These are phyloP conservation scores for Drosophila paranaensis DNA, from an alignment of 2,888 invertebrate species.

Conservation along the genomic window DNA sequence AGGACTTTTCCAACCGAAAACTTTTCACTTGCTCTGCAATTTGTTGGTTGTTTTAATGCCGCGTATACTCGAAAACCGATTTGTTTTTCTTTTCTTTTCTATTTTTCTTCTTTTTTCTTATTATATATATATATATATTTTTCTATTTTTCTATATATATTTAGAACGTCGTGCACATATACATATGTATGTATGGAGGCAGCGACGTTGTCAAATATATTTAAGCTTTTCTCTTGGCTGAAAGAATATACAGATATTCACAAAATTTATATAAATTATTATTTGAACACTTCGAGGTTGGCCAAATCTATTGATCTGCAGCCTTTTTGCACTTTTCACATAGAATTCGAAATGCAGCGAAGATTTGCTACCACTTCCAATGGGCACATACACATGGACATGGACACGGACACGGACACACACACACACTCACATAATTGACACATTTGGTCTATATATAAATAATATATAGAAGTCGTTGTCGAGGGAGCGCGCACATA, in stretches of 20 bases:
- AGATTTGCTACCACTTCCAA: slow-evolving; percentile 43
- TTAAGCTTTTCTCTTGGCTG: slow-evolving; percentile 36
- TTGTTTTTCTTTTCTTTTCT: slow-evolving; percentile 46
- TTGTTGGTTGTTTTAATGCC: slow-evolving; percentile 44
- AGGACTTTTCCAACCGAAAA: slow-evolving; percentile 42
- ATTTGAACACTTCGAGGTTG: slow-evolving; percentile 21
- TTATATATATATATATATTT: neutral
- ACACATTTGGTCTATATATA: slow-evolving; percentile 69
- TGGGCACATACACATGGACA: slow-evolving; percentile 34
- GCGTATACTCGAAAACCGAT: slow-evolving; percentile 50
- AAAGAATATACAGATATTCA: slow-evolving; percentile 31
- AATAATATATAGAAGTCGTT: slow-evolving; percentile 71
- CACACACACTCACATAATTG: slow-evolving; percentile 51
- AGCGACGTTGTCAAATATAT: slow-evolving; percentile 42
- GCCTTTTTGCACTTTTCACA: slow-evolving; percentile 45
- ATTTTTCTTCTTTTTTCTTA: slow-evolving; percentile 19
- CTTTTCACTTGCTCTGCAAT: slow-evolving; percentile 28
- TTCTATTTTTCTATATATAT: slow-evolving; percentile 49
- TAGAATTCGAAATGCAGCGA: slow-evolving; percentile 44
- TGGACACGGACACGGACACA: slow-evolving; percentile 2
- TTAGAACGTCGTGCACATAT: slow-evolving; percentile 66
- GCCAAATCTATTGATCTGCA: slow-evolving; percentile 21
- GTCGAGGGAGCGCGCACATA: slow-evolving; percentile 68
- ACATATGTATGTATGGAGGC: slow-evolving; percentile 37
- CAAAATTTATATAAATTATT: slow-evolving; percentile 35